phyloP scores from a whole-genome alignment of 1,140 invertebrate genomes.

The Drosophila ficusphila region DNA sequence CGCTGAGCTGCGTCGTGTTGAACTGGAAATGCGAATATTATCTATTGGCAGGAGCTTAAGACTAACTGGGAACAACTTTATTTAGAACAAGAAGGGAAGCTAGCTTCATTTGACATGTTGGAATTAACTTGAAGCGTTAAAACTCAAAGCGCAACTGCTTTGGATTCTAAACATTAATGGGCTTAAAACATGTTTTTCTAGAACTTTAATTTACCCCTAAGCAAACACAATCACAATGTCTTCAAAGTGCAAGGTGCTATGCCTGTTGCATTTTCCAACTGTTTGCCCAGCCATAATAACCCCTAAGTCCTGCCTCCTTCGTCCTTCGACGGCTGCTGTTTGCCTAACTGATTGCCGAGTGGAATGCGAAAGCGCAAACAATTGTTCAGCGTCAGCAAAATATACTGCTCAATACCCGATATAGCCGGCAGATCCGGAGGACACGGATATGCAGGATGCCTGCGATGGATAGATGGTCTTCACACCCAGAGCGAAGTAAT shows the following conservation, averaged over 20 bases:
- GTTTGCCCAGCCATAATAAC: conserved; percentile 1
- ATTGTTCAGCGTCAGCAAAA: conserved; percentile 3
- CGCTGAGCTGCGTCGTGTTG: conserved; percentile 22
- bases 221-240: not conserved
- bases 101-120: no score
- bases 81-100: no score
- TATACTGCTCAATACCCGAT: conserved; percentile 4
- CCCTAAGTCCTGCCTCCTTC: not conserved
- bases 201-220: not conserved
- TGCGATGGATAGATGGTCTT: conserved; percentile 48
- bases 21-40: not conserved
- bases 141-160: not conserved
- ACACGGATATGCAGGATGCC: not conserved
- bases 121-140: no score
- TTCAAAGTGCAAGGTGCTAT: not conserved
- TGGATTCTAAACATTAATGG: not conserved
- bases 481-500: conserved; percentile 37
- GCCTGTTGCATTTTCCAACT: conserved; percentile 14
- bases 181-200: not conserved
- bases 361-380: conserved; percentile 21
- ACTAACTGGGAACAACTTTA: not conserved
- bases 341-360: conserved; percentile 17
- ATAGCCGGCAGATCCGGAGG: not conserved
- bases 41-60: not conserved
- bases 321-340: not conserved